Evolutionary conservation across 2,797 vertebrate species (phyloP), one percentile per base, ranked within the genome.

Genomic region (Sebastes trivittatus): DNA sequence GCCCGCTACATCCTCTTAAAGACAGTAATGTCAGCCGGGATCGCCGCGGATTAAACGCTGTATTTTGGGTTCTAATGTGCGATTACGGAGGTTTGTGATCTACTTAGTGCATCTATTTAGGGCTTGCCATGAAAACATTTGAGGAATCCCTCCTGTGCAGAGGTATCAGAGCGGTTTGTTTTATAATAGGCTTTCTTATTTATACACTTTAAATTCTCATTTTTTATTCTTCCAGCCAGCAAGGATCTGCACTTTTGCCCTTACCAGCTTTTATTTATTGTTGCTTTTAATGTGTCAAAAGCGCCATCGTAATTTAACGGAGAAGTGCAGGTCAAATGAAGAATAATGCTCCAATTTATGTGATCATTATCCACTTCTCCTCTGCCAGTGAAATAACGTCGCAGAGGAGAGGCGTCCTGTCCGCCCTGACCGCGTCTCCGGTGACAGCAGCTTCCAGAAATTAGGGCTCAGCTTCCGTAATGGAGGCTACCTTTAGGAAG

Each of bases 401-500:
- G 9, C 52, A 65, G 18, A 81, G 30, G 16, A 78, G 65, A 72
- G 23, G 59, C 13, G 60, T 76, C 78, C 61, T 18, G 46, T 52
- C 59, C 0, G 2, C 20, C 46, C 69, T 36, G 49, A 18, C 25
- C 8, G 4, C 1, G 60, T 75, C 64, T 77, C 61, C 27, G 11
- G 11, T 66, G 61, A 54, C 61, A 22, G 74, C 14, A 34, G 74
- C 54, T 69, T 65, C 55, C 59, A 82, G 61, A 88, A 81, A 86
- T 73, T 11, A 78, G 62, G 71, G 56, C 59, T 81, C n/a, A 64
- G 69, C 75, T 82, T 52, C 49, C 9, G 6, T 76, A 65, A 75
- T 69, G 84, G 72, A 82, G 71, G 84, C 87, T 83, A 83, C 81
- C 82, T 83, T 83, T 64, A 70, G 71, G 71, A 68, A 76, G 38